phyloP scores from a whole-genome alignment of 2,113 vertebrate species.

The Bufo gargarizans region DNA sequence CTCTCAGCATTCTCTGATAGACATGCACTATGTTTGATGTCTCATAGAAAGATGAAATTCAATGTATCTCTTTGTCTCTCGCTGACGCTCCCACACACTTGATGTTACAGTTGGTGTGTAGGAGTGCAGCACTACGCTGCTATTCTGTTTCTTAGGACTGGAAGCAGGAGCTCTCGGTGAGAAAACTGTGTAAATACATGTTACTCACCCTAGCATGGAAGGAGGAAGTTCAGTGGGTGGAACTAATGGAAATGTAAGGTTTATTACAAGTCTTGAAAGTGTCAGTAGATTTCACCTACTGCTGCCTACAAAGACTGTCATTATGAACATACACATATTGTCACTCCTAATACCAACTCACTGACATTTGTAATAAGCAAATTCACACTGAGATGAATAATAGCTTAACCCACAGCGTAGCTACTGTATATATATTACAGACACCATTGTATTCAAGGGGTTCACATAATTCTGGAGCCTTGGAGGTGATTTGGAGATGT shows the following conservation, averaged over 20 bases:
- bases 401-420: background rate
- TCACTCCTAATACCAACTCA: constrained; percentile 16
- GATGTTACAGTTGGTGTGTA: constrained; percentile 72
- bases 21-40: background rate
- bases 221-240: background rate
- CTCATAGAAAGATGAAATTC: background rate
- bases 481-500: background rate
- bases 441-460: background rate
- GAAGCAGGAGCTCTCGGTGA: constrained; percentile 19
- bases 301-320: background rate
- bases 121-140: constrained; percentile 69
- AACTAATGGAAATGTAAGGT: constrained; percentile 4
- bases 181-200: constrained; percentile 39
- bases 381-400: constrained; percentile 11
- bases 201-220: constrained; percentile 18
- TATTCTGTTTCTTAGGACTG: constrained; percentile 51
- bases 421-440: background rate
- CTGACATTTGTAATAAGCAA: constrained; percentile 20
- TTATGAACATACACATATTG: background rate
- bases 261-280: constrained; percentile 24
- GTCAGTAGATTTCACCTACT: constrained; percentile 13
- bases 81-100: constrained; percentile 63
- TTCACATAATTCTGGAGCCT: background rate
- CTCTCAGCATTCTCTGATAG: background rate
- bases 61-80: constrained; percentile 61